Percentiles rank a stretch among this genome's conserved stretches.
Conservation (phyloP, 2,797 vertebrate genomes). For the Florisuga fusca region DNA sequence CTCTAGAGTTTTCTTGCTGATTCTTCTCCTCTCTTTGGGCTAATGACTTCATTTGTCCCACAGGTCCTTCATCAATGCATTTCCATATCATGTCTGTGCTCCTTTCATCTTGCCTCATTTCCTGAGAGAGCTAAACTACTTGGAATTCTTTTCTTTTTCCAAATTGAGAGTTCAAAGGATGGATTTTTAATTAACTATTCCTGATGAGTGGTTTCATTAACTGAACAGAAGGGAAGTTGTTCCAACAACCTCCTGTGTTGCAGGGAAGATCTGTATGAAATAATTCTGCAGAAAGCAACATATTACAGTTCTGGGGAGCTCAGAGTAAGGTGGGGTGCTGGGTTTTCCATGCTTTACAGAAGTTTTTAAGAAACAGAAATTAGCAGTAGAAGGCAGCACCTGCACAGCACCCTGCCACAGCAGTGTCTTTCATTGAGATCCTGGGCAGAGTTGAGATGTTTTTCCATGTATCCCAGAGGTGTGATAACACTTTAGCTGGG, state of each 20-base stretch:
- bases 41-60: constrained; percentile 55
- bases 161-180: constrained; percentile 57
- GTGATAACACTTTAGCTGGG: not conserved
- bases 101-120: constrained; percentile 58
- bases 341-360: not conserved
- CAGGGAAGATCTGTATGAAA: not conserved
- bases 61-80: constrained; percentile 31
- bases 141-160: constrained; percentile 56
- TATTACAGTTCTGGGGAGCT: too few species aligned
- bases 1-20: not conserved
- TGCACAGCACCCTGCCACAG: not conserved
- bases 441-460: not conserved
- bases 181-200: constrained; percentile 58
- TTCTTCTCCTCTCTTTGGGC: constrained; percentile 1
- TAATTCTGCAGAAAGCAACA: too few species aligned
- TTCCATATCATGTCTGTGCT: not conserved
- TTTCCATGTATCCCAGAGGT: not conserved
- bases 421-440: not conserved
- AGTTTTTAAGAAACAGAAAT: not conserved
- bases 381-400: not conserved
- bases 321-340: too few species aligned
- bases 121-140: constrained; percentile 44
- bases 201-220: constrained; percentile 50
- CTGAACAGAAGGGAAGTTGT: constrained; percentile 50
- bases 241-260: constrained; percentile 13